phyloP scores from a whole-genome alignment of 2,888 invertebrate species.

The Cheilosia vulpina region DNA sequence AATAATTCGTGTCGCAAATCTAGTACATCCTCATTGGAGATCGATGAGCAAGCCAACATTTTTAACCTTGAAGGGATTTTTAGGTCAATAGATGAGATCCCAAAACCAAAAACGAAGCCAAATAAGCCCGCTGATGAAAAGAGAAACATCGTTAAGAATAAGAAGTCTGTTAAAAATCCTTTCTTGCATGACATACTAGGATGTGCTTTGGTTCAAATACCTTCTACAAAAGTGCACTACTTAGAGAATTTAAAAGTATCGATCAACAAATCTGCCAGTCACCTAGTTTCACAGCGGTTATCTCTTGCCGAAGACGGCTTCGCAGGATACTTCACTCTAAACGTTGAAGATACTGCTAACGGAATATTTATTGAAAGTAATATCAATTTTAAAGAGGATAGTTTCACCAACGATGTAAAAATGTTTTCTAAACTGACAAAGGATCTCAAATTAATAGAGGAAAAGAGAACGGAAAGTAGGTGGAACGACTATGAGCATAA shows the following conservation, averaged over 20 bases:
- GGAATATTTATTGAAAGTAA: neutral
- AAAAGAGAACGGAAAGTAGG: constrained; percentile 25
- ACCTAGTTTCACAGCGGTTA: neutral
- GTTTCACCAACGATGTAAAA: neutral
- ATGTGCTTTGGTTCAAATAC: neutral
- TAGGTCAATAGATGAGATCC: neutral
- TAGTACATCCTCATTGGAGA: neutral
- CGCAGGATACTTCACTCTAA: constrained; percentile 23
- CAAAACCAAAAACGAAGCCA: neutral
- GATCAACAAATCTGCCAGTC: neutral
- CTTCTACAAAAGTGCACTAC: neutral
- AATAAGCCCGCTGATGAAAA: neutral
- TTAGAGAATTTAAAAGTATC: constrained; percentile 23
- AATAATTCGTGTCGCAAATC: neutral
- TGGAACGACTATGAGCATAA: neutral
- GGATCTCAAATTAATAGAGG: constrained; percentile 21
- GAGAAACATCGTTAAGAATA: neutral
- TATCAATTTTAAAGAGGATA: neutral
- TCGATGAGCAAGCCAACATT: neutral
- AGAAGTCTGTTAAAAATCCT: neutral
- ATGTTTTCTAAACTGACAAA: constrained; percentile 1
- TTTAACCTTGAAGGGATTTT: neutral
- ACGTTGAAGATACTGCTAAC: neutral
- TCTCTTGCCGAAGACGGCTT: constrained; percentile 20
- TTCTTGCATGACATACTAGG: constrained; percentile 25